Evolutionary conservation across 92 coral and sea anemone genomes (phyloP).

Genomic region (Diadumene lineata): DNA sequence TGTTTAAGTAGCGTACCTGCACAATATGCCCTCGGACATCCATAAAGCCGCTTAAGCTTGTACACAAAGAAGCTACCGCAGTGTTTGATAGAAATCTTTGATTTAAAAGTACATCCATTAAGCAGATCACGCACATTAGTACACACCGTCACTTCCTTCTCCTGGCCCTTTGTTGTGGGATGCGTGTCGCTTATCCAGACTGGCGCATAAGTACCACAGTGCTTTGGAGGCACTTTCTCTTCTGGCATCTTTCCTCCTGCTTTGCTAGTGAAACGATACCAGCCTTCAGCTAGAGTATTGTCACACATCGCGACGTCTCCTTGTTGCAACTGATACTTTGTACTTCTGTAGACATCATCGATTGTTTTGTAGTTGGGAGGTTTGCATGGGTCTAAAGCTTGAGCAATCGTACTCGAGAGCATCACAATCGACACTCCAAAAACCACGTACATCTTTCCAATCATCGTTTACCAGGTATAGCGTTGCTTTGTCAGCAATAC

Average conservation of each 20-base stretch:
- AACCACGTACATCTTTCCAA: no score
- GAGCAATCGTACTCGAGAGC: background rate
- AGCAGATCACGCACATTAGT: constrained; percentile 1
- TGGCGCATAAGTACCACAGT: constrained; percentile 46
- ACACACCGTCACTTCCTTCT: constrained; percentile 29
- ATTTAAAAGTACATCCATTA: constrained; percentile 8
- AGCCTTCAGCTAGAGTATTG: constrained; percentile 18
- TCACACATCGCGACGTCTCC: constrained; percentile 37
- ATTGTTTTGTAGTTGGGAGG: background rate
- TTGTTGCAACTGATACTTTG: constrained; percentile 15
- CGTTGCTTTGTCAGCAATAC: no score
- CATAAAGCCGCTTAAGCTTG: constrained; percentile 20
- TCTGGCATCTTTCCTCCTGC: constrained; percentile 47
- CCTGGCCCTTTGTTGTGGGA: constrained; percentile 27
- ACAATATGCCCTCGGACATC: constrained; percentile 46
- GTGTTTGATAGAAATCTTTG: constrained; percentile 21
- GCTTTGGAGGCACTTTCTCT: background rate
- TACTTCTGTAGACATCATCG: constrained; percentile 20
- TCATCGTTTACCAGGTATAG: no score
- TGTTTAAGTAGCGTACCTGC: constrained; percentile 53
- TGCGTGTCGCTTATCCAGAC: constrained; percentile 35
- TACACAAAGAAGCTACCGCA: constrained; percentile 31
- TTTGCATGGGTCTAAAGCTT: constrained; percentile 1
- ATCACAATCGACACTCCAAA: background rate
- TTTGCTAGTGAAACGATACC: constrained; percentile 37